These are phyloP conservation scores for Caenorhabditis inopinata DNA, from an alignment of 1,140 invertebrate species.

Conservation along the genomic window DNA sequence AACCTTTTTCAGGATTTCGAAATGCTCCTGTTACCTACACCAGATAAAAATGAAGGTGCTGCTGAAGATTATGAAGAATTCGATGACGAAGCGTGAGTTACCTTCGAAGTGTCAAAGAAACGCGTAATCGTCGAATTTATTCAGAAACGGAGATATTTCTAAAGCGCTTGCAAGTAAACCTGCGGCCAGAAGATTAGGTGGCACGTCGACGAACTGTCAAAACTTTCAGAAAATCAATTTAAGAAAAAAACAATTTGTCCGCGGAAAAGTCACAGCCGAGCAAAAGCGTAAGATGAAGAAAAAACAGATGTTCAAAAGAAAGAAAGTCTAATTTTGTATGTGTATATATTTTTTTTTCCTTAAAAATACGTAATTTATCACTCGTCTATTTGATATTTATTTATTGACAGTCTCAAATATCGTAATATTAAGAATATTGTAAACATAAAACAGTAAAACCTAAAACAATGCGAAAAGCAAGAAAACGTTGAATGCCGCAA, in stretches of 20 bases:
- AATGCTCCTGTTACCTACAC: constrained; percentile 13
- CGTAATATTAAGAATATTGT: too few species aligned
- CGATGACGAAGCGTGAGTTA: constrained; percentile 19
- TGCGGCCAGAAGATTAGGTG: neutral
- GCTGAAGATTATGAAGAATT: neutral
- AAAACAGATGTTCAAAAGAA: constrained; percentile 41
- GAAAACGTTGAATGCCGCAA: too few species aligned
- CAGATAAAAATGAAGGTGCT: neutral
- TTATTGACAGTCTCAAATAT: too few species aligned
- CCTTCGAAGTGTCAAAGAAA: too few species aligned
- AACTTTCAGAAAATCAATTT: constrained; percentile 38
- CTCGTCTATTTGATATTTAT: too few species aligned
- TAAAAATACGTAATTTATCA: too few species aligned
- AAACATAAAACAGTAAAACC: too few species aligned
- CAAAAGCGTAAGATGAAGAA: constrained; percentile 33
- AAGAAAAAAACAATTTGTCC: constrained; percentile 33
- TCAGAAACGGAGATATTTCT: constrained; percentile 12
- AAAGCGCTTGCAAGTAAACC: neutral
- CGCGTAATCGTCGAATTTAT: too few species aligned
- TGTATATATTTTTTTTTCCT: too few species aligned
- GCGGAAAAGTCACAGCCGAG: constrained; percentile 38
- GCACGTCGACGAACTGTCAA: neutral
- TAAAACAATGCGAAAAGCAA: too few species aligned
- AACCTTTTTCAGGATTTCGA: constrained; percentile 7
- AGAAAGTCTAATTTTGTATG: too few species aligned